Percentiles rank a stretch among this genome's conserved stretches.
Evolutionary conservation across 2,888 invertebrate genomes (phyloP).

Genomic region (Orchesella flavescens): DNA sequence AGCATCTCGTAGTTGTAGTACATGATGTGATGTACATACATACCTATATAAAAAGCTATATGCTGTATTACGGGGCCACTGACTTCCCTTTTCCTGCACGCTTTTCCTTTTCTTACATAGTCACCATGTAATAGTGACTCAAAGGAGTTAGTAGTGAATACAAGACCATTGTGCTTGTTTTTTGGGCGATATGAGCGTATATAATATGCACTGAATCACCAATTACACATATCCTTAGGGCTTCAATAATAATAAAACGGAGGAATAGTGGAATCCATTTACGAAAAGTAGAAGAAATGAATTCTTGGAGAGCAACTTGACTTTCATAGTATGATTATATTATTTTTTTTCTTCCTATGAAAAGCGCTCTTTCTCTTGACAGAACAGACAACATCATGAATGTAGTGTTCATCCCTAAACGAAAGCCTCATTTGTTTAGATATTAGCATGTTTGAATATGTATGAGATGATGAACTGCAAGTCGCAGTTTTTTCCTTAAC

Average conservation of each 20-base stretch:
- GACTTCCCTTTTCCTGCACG: constrained; percentile 56
- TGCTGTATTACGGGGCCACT: constrained; percentile 37
- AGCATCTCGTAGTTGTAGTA: background rate
- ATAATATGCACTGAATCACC: constrained; percentile 28
- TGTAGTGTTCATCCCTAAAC: constrained; percentile 13
- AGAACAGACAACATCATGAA: constrained; percentile 18
- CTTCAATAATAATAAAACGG: constrained; percentile 49
- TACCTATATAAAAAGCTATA: background rate
- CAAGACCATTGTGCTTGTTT: background rate
- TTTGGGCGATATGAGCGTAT: background rate
- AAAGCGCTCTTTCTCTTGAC: constrained; percentile 27
- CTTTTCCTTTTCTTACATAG: background rate
- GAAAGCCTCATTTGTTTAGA: constrained; percentile 46
- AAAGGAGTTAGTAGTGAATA: background rate
- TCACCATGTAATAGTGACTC: background rate
- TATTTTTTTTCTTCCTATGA: constrained; percentile 4
- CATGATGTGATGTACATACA: background rate
- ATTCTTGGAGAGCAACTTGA: constrained; percentile 40
- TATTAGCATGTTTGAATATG: constrained; percentile 61
- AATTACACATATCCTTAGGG: constrained; percentile 47
- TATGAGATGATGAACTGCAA: constrained; percentile 57
- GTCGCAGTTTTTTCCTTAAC: constrained; percentile 27
- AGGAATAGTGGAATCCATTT: constrained; percentile 48
- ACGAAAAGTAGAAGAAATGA: constrained; percentile 43
- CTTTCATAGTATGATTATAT: constrained; percentile 30